Percentiles rank a stretch among this genome's conserved stretches.
phyloP scores from a whole-genome alignment of 2,113 vertebrate species.

The Ascaphus truei region DNA sequence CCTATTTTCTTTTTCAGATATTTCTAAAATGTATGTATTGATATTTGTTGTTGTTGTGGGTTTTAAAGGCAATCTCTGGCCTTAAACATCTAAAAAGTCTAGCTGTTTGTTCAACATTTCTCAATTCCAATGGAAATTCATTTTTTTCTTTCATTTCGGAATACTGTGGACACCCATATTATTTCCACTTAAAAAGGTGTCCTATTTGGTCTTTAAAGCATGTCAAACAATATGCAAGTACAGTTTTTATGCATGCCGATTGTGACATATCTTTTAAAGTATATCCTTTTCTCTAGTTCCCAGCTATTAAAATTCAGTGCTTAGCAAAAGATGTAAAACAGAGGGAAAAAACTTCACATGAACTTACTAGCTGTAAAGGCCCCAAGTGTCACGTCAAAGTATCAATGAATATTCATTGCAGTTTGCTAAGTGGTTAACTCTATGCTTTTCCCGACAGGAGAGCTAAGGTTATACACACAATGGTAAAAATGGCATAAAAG shows the following conservation, averaged over 20 bases:
- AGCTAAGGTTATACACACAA: conserved; percentile 59
- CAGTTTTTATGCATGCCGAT: conserved; percentile 4
- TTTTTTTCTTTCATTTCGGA: no score
- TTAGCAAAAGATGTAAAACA: conserved; percentile 9
- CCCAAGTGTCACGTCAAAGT: conserved; percentile 55
- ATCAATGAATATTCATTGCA: conserved; percentile 61
- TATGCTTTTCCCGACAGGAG: conserved; percentile 56
- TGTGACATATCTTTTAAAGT: not conserved
- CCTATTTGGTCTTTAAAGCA: no score
- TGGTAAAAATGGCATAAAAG: conserved; percentile 54
- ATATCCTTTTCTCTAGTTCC: not conserved
- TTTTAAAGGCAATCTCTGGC: no score
- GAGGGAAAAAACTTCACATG: conserved; percentile 37
- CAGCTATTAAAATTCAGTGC: not conserved
- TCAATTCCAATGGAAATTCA: no score
- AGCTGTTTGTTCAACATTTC: no score
- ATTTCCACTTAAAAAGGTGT: no score
- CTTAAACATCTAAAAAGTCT: no score
- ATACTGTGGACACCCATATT: no score
- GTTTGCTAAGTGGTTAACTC: conserved; percentile 56
- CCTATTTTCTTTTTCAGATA: no score
- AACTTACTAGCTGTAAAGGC: conserved; percentile 46
- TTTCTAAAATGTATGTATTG: no score
- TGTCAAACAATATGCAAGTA: no score
- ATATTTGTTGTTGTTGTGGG: no score